Conservation (phyloP, 2,113 vertebrate species). For the Chloroceryle aenea region DNA sequence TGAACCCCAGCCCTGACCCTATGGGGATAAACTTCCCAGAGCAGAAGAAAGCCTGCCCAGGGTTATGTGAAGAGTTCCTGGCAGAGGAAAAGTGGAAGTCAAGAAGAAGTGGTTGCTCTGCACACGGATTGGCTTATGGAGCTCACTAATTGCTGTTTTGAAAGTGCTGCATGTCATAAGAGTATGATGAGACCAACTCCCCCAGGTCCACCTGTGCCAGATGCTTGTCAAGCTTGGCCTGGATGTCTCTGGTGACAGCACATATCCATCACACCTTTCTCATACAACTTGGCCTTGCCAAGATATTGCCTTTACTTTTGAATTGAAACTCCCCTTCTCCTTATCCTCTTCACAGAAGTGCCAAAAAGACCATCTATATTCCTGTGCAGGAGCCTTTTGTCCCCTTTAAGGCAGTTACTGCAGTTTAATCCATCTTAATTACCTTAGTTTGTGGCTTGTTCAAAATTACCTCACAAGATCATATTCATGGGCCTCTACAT, state of each 20-base stretch:
- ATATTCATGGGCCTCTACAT: not conserved
- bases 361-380: not conserved
- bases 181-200: not conserved
- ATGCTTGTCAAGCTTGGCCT: not conserved
- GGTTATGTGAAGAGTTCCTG: not conserved
- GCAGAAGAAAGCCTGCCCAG: not conserved
- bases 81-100: not conserved
- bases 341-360: not conserved
- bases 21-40: not conserved
- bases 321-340: not conserved
- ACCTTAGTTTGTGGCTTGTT: not conserved
- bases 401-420: accelerated
- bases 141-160: not conserved
- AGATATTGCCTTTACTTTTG: not conserved
- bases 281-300: not conserved
- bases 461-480: not conserved
- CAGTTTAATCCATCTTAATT: not conserved
- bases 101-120: not conserved
- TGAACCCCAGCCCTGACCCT: not conserved
- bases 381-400: not conserved
- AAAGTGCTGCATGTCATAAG: not conserved
- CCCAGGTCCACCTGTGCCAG: not conserved
- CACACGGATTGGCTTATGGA: not conserved
- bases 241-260: not conserved
- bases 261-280: not conserved